These are phyloP conservation scores for Eurypyga helias DNA, from an alignment of 2,113 vertebrate species.

Conservation along the genomic window DNA sequence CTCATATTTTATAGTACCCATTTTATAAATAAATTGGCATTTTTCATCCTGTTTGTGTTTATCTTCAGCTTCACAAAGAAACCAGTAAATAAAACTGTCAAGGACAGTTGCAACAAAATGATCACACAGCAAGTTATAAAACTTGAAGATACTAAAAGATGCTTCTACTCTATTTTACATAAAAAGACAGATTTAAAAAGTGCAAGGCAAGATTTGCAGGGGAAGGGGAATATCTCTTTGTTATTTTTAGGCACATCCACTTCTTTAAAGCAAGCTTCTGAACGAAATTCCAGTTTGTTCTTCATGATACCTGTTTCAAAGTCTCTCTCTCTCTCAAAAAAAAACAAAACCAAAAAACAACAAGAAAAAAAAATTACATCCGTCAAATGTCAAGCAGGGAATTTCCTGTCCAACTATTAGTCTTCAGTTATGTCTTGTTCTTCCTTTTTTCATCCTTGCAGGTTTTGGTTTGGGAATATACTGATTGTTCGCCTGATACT, in stretches of 20 bases:
- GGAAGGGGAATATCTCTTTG: conserved; percentile 55
- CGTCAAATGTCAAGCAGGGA: conserved; percentile 67
- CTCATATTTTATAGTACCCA: conserved; percentile 76
- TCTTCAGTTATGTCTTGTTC: conserved; percentile 88
- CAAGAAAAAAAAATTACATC: conserved; percentile 62
- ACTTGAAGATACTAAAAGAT: conserved; percentile 78
- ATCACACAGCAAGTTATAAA: conserved; percentile 84
- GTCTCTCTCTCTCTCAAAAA: conserved; percentile 75
- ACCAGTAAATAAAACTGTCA: conserved; percentile 87
- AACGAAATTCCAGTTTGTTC: conserved; percentile 84
- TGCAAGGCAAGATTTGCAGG: conserved; percentile 86
- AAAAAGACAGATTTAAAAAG: conserved; percentile 87
- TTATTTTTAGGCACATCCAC: conserved; percentile 83
- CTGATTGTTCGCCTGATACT: conserved; percentile 98
- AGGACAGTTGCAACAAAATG: conserved; percentile 80
- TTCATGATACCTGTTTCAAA: conserved; percentile 82
- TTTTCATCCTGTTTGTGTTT: conserved; percentile 72
- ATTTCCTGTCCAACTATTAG: conserved; percentile 4
- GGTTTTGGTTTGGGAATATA: conserved; percentile 99
- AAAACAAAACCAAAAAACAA: not conserved
- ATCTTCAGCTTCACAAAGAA: conserved; percentile 85
- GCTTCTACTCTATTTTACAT: conserved; percentile 81
- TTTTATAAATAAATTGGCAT: conserved; percentile 85
- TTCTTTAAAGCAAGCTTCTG: conserved; percentile 84
- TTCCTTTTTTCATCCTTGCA: conserved; percentile 94